Conservation (phyloP, 2,797 vertebrate species). For the Sylvia borin region DNA sequence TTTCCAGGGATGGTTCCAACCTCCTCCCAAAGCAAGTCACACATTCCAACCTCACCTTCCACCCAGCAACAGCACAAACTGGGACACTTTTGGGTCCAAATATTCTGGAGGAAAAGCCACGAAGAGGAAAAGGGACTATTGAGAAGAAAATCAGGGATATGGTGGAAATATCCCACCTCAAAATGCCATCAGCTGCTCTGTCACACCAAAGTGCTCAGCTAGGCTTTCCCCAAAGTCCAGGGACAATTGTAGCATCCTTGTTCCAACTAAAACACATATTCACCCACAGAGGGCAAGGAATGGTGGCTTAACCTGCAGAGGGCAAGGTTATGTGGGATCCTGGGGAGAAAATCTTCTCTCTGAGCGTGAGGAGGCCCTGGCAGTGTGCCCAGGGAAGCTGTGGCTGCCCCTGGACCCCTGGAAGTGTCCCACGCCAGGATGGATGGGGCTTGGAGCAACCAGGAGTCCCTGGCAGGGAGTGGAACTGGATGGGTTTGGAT, state of each 20-base stretch:
- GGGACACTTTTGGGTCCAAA: accelerated
- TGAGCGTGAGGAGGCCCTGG: neutral
- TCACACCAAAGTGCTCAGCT: neutral
- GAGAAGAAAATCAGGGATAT: neutral
- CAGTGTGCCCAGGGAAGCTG: neutral
- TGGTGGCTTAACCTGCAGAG: neutral
- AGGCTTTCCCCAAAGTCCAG: neutral
- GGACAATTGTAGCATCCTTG: accelerated
- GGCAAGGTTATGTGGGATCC: no score
- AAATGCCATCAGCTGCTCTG: neutral
- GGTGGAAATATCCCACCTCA: neutral
- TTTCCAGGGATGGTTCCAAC: neutral
- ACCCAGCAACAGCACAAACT: neutral
- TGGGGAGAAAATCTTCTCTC: neutral
- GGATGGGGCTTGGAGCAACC: accelerated
- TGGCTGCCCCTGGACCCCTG: neutral
- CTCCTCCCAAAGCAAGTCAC: neutral
- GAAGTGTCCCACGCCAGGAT: accelerated
- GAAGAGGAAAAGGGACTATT: neutral
- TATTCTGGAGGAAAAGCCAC: neutral
- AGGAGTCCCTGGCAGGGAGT: neutral
- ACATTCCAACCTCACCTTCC: neutral
- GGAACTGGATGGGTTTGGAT: neutral
- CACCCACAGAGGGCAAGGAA: neutral
- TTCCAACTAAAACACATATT: accelerated